A percentile compares a stretch with the other conserved stretches of the same genome.
Conservation (phyloP, 2,113 vertebrate species). For the Tursiops truncatus region DNA sequence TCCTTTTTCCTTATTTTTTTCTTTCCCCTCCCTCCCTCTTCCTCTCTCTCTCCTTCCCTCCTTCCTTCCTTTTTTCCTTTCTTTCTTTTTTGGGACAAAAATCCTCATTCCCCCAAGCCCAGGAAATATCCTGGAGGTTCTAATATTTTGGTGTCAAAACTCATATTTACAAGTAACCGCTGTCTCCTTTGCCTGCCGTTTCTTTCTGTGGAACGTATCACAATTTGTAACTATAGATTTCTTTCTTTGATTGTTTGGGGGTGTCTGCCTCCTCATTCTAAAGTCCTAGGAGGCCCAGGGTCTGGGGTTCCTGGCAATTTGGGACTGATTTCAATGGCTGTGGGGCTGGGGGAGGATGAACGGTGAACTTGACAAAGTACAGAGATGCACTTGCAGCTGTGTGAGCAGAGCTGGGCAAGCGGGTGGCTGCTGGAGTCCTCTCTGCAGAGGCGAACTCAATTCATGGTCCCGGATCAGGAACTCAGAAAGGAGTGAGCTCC, state of each 20-base stretch:
- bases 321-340: neutral
- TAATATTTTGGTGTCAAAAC: neutral
- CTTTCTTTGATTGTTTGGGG: neutral
- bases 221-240: neutral
- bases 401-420: neutral
- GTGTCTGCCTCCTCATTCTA: neutral
- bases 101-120: neutral
- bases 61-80: neutral
- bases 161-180: neutral
- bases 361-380: fast-evolving
- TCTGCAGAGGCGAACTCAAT: neutral
- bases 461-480: neutral
- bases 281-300: fast-evolving
- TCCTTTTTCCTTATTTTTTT: too few species aligned
- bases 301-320: neutral
- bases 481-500: neutral
- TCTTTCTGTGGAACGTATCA: neutral
- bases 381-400: neutral
- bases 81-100: neutral
- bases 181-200: neutral
- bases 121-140: neutral
- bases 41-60: neutral
- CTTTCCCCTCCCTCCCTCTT: too few species aligned
- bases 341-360: too few species aligned
- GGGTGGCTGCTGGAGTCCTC: neutral